Evolutionary conservation across 2,113 vertebrate genomes (phyloP).

Genomic region (Chaetops frenatus): DNA sequence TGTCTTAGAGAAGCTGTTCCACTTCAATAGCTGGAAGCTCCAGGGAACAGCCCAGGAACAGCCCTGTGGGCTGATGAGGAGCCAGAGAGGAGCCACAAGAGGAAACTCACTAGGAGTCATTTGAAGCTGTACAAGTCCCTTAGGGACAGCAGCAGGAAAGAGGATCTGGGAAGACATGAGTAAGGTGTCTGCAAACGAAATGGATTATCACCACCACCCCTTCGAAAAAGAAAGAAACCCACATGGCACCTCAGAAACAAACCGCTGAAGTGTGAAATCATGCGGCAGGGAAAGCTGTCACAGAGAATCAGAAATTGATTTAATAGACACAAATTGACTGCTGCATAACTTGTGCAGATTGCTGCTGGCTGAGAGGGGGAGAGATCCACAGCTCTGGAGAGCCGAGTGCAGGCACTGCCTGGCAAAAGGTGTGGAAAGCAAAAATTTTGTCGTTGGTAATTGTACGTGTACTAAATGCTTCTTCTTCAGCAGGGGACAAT

Average conservation of each 20-base stretch:
- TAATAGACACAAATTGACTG: slow-evolving; percentile 5
- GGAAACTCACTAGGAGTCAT: not conserved
- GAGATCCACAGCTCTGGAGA: not conserved
- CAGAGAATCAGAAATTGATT: not conserved
- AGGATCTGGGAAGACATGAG: not conserved
- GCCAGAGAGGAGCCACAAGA: not conserved
- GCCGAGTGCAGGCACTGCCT: not conserved
- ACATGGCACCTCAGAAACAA: not conserved
- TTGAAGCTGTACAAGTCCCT: not conserved
- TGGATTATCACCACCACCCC: not conserved
- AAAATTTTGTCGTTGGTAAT: not conserved
- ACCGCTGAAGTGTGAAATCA: not conserved
- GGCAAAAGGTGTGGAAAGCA: not conserved
- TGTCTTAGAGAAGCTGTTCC: not conserved
- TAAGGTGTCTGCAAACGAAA: not conserved
- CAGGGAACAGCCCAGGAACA: not conserved
- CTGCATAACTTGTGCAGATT: not conserved
- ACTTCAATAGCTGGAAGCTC: not conserved
- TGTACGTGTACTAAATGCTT: not conserved
- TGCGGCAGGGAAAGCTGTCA: not conserved
- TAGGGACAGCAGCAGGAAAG: not conserved
- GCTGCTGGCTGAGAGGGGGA: not conserved
- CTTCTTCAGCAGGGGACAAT: not conserved
- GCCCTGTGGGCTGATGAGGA: not conserved
- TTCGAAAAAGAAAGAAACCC: not conserved